A percentile compares a stretch with the other conserved stretches of the same genome.
phyloP scores from a whole-genome alignment of 2,888 invertebrate species.

The Antheraea yamamai region DNA sequence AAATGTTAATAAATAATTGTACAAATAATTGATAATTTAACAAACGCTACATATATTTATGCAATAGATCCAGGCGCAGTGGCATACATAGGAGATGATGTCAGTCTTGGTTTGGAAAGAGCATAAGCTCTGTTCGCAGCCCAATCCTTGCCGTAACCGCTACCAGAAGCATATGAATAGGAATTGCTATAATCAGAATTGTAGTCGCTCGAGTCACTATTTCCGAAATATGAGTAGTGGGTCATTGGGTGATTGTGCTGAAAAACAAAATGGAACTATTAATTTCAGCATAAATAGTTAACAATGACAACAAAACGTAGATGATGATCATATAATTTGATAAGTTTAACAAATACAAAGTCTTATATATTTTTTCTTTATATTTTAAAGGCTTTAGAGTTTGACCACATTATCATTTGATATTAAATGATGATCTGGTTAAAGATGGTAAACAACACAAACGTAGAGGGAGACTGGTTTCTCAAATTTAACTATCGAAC shows the following conservation, averaged over 20 bases:
- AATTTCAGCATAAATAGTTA: too few species aligned
- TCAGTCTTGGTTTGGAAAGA: conserved; percentile 61
- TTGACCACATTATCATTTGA: too few species aligned
- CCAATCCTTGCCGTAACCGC: conserved; percentile 74
- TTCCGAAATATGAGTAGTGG: conserved; percentile 69
- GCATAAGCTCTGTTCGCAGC: conserved; percentile 73
- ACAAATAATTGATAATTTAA: neutral
- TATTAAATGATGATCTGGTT: too few species aligned
- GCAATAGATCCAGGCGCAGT: conserved; percentile 67
- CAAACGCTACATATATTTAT: conserved; percentile 29
- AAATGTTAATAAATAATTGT: neutral
- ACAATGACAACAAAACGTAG: too few species aligned
- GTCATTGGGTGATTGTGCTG: conserved; percentile 62
- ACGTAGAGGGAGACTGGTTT: too few species aligned
- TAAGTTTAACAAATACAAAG: too few species aligned
- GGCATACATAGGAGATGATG: conserved; percentile 61
- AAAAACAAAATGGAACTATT: neutral
- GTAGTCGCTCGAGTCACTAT: conserved; percentile 64
- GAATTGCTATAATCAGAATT: conserved; percentile 66
- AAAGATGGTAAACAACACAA: too few species aligned
- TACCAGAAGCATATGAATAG: conserved; percentile 65
- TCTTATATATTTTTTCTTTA: too few species aligned
- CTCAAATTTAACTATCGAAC: too few species aligned
- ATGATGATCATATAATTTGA: too few species aligned
- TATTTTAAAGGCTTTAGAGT: too few species aligned